Percentiles rank a stretch among this genome's conserved stretches.
Evolutionary conservation across 2,113 vertebrate genomes (phyloP).

Genomic region (Rhodinocichla rosea): DNA sequence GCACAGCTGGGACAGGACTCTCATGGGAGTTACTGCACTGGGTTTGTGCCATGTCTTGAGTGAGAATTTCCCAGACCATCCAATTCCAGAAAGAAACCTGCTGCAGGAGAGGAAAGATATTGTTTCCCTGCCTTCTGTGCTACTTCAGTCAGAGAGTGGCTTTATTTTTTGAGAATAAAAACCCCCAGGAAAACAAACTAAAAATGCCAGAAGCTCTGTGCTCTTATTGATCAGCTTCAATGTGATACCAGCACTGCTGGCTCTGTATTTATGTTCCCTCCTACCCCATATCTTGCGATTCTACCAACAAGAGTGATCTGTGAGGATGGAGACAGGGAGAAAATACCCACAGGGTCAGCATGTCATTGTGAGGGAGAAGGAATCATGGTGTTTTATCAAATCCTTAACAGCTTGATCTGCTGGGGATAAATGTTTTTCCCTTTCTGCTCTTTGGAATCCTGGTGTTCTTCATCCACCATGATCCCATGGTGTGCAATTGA

Average conservation of each 20-base stretch:
- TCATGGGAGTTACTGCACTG: neutral
- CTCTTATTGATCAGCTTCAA: neutral
- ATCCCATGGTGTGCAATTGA: neutral
- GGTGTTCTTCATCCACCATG: neutral
- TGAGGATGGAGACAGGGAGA: neutral
- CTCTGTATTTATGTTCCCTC: neutral
- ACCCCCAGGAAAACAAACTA: neutral
- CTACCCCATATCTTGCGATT: neutral
- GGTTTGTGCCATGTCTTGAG: neutral
- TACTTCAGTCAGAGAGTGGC: neutral
- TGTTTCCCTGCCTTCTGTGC: neutral
- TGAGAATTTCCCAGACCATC: neutral
- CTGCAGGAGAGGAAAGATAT: neutral
- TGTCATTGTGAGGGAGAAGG: neutral
- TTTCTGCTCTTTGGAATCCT: neutral
- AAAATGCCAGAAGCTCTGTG: neutral
- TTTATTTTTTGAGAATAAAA: neutral
- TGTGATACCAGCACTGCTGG: neutral
- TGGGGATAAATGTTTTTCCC: neutral
- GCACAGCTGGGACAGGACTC: neutral
- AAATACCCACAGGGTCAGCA: neutral
- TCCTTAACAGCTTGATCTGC: neutral
- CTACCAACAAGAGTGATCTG: neutral
- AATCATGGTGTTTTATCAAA: conserved; percentile 12
- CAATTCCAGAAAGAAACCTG: neutral